Conservation (phyloP, 2,797 vertebrate species). For the Hippocampus kuda region DNA sequence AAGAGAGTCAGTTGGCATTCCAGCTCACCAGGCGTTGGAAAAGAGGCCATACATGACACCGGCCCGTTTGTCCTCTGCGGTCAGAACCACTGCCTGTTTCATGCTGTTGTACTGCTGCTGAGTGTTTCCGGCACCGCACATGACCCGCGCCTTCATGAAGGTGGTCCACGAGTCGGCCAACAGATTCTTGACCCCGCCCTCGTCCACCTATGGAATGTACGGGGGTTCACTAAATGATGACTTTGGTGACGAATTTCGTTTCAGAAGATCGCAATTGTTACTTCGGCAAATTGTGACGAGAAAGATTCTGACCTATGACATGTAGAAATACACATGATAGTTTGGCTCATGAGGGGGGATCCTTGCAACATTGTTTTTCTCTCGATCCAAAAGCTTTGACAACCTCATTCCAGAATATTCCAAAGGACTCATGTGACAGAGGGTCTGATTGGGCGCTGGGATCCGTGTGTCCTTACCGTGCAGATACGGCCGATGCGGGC, state of each 20-base stretch:
- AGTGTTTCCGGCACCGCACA: conserved; percentile 66
- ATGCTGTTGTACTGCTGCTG: conserved; percentile 75
- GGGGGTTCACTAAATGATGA: too few relatives aligned
- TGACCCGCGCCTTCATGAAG: conserved; percentile 73
- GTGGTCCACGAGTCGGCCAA: conserved; percentile 72
- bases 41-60: conserved; percentile 74
- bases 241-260: too few relatives aligned
- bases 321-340: too few relatives aligned
- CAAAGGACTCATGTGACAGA: background rate
- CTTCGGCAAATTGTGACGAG: too few relatives aligned
- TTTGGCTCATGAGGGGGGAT: too few relatives aligned
- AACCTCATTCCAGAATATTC: background rate
- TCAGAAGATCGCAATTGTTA: too few relatives aligned
- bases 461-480: conserved; percentile 51
- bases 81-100: conserved; percentile 66
- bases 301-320: too few relatives aligned
- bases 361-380: too few relatives aligned
- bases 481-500: conserved; percentile 71
- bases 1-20: too few relatives aligned
- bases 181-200: conserved; percentile 62
- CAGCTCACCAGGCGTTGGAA: conserved; percentile 70
- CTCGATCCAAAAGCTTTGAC: background rate
- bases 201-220: conserved; percentile 59
- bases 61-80: conserved; percentile 54
- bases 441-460: background rate